Conservation (phyloP, 2,888 invertebrate species). For the Nasonia oneida region DNA sequence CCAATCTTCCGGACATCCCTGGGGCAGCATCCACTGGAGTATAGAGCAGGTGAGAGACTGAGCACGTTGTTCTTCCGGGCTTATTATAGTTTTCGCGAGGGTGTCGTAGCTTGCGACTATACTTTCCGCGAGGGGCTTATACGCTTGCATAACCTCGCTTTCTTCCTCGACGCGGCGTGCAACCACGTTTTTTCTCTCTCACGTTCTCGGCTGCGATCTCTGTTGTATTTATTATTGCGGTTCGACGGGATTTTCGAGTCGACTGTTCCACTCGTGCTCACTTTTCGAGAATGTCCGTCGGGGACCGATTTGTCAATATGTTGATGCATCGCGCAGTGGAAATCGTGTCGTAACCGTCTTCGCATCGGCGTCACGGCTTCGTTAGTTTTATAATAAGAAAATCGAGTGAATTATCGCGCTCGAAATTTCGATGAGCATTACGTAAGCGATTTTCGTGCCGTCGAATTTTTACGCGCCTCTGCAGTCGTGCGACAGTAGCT, state of each 20-base stretch:
- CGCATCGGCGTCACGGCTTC: neutral
- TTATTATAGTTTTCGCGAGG: neutral
- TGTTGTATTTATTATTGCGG: no score
- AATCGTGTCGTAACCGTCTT: constrained; percentile 17
- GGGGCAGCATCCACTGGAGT: neutral
- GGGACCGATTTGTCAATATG: neutral
- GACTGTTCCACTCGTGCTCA: neutral
- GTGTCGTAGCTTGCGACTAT: neutral
- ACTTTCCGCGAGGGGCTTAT: neutral
- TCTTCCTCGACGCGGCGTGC: neutral
- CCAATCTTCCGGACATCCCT: neutral
- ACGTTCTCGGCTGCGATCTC: neutral
- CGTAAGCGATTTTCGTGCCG: neutral
- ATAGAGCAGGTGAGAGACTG: neutral
- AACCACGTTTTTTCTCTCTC: constrained; percentile 33
- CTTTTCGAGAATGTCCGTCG: neutral
- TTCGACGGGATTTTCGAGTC: no score
- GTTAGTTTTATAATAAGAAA: neutral
- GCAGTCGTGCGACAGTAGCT: no score
- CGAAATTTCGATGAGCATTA: neutral
- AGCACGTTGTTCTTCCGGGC: neutral
- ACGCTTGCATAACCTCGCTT: constrained; percentile 52
- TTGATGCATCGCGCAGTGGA: neutral
- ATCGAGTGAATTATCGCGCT: neutral
- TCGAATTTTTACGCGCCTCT: no score